A percentile compares a stretch with the other conserved stretches of the same genome.
phyloP scores from a whole-genome alignment of 1,140 invertebrate species.

The Drosophila sucinea region DNA sequence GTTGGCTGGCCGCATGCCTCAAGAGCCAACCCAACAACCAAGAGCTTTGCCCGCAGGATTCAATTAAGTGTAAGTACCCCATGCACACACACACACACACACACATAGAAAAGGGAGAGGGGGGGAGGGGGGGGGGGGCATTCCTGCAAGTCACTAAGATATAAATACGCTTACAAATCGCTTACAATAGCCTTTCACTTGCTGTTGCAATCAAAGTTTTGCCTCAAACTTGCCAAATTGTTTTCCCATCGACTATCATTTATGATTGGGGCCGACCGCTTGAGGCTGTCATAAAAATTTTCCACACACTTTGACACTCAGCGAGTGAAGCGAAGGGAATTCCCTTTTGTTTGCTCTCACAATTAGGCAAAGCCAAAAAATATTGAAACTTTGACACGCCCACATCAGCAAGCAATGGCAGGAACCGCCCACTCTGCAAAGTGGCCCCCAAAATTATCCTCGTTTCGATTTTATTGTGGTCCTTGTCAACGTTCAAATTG shows the following conservation, averaged over 20 bases:
- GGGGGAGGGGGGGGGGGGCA: neutral
- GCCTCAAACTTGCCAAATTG: constrained; percentile 36
- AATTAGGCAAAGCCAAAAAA: constrained; percentile 10
- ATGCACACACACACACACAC: constrained; percentile 20
- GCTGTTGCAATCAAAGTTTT: constrained; percentile 9
- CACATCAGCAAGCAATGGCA: constrained; percentile 40
- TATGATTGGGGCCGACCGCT: constrained; percentile 42
- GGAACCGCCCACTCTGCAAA: constrained; percentile 8
- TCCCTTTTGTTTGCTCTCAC: neutral
- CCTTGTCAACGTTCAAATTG: constrained; percentile 68
- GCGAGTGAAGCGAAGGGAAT: neutral
- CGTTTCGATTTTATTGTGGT: constrained; percentile 42
- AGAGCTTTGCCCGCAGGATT: constrained; percentile 70
- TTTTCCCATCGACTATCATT: constrained; percentile 39
- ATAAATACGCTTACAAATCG: constrained; percentile 20
- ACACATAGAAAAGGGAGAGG: constrained; percentile 6
- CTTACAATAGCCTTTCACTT: constrained; percentile 42
- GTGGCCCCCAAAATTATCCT: neutral
- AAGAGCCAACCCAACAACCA: constrained; percentile 37
- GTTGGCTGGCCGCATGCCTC: constrained; percentile 70
- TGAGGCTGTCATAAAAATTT: constrained; percentile 46
- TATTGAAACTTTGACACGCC: neutral
- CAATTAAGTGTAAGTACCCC: constrained; percentile 79
- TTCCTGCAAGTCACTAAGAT: constrained; percentile 9
- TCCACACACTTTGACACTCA: constrained; percentile 35